Conservation (phyloP, 2,797 vertebrate genomes). For the Hydrocynus forskahlii region DNA sequence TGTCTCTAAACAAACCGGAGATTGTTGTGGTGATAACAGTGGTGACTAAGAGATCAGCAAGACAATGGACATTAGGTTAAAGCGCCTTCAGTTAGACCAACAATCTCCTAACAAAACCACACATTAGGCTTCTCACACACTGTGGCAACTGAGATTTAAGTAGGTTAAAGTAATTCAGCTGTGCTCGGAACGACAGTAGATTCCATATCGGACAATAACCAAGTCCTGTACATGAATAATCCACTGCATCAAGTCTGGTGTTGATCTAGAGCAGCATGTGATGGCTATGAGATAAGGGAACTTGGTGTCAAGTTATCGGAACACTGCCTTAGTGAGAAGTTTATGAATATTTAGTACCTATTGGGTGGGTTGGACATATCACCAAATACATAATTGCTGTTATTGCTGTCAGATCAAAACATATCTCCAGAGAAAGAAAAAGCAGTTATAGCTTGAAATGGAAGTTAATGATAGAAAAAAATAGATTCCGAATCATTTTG, state of each 20-base stretch:
- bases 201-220: background rate
- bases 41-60: constrained; percentile 53
- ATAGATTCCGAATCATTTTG: no score
- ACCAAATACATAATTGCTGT: background rate
- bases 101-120: constrained; percentile 22
- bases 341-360: constrained; percentile 24
- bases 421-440: no score
- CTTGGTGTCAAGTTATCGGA: constrained; percentile 3
- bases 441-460: no score
- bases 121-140: background rate
- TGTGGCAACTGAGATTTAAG: background rate
- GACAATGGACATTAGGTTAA: constrained; percentile 62
- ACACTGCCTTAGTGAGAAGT: constrained; percentile 24
- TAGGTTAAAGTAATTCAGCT: background rate
- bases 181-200: constrained; percentile 2
- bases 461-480: no score
- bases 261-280: constrained; percentile 36
- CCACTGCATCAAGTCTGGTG: constrained; percentile 13
- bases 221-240: constrained; percentile 35
- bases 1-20: constrained; percentile 74
- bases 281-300: constrained; percentile 17
- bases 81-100: constrained; percentile 37
- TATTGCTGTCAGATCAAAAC: no score
- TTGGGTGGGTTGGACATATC: background rate
- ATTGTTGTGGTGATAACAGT: constrained; percentile 71